Conservation (phyloP, 2,113 vertebrate species). For the Pelecanoides urinatrix region DNA sequence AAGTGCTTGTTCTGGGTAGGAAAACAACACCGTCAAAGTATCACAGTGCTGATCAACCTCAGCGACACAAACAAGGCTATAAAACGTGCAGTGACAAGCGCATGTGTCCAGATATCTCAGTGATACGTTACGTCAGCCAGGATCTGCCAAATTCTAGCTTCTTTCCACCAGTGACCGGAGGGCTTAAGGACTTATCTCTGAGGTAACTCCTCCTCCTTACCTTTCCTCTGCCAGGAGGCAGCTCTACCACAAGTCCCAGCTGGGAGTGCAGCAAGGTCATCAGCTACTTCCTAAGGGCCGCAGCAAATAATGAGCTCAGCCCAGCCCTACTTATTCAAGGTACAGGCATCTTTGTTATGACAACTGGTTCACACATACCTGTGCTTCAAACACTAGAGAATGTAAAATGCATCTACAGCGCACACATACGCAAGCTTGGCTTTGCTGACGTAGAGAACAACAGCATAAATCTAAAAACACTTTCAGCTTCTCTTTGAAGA, state of each 20-base stretch:
- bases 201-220: not conserved
- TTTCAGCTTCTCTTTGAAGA: conserved; percentile 10
- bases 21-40: not conserved
- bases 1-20: not conserved
- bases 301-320: not conserved
- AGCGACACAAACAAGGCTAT: not conserved
- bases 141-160: not conserved
- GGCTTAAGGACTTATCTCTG: not conserved
- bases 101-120: not conserved
- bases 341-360: fast-evolving
- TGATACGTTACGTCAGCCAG: not conserved
- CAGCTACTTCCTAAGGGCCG: not conserved
- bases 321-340: not conserved
- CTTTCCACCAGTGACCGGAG: not conserved
- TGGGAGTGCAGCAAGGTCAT: not conserved
- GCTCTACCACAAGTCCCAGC: not conserved
- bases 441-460: conserved; percentile 14
- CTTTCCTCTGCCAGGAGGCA: not conserved
- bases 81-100: not conserved
- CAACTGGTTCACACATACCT: fast-evolving
- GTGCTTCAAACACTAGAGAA: not conserved
- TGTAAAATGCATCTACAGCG: not conserved
- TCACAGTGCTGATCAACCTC: not conserved
- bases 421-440: not conserved
- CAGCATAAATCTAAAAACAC: not conserved